Conservation (phyloP, 92 coral and sea anemone species). For the Muricea muricata region DNA sequence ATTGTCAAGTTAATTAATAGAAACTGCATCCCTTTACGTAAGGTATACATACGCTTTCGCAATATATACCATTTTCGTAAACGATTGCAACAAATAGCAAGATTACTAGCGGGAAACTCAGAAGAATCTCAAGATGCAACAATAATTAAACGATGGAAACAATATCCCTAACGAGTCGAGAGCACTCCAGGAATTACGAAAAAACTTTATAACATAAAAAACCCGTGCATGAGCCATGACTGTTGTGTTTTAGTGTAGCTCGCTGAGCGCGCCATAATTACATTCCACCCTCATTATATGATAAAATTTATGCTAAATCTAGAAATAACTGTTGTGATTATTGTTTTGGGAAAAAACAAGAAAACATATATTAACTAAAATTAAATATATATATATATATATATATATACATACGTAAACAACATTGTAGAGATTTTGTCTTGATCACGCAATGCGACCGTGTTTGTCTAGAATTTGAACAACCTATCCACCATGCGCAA, state of each 20-base stretch:
- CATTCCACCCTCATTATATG: not conserved
- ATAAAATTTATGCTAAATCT: not conserved
- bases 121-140: not conserved
- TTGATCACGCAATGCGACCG: conserved; percentile 16
- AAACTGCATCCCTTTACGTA: no score
- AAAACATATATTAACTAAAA: no score
- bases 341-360: conserved; percentile 14
- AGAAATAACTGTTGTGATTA: not conserved
- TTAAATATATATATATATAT: no score
- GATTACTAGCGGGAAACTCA: no score
- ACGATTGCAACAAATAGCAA: no score
- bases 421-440: not conserved
- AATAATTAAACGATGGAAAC: not conserved
- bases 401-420: conserved; percentile 20
- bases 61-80: no score
- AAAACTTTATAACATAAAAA: not conserved
- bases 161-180: not conserved
- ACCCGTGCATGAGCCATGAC: no score
- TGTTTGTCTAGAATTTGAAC: not conserved
- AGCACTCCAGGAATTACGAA: not conserved
- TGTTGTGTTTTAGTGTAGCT: no score
- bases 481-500: not conserved
- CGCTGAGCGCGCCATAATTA: not conserved
- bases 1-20: no score
- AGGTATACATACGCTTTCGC: no score